Evolutionary conservation across 1,140 invertebrate genomes (phyloP), one percentile per base, ranked within the genome.

Genomic region (Spodoptera frugiperda): DNA sequence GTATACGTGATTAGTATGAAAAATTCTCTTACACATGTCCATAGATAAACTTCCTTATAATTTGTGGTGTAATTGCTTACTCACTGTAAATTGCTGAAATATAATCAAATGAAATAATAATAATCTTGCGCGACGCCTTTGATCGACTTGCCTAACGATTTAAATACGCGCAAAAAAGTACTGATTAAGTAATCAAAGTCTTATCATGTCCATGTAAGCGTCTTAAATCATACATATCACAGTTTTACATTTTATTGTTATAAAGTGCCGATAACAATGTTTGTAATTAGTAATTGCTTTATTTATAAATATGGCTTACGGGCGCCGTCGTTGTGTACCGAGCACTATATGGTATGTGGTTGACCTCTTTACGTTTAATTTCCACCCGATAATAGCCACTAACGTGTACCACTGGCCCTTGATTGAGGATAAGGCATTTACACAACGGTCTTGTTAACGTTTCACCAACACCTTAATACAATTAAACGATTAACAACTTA

Each of bases 401-500:
- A 48, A 48, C 44, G 33, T 39, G 9, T 44, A 65, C 11, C 17
- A 49, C 48, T 30, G 51, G 65, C 21, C 65, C 65, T 53, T 68
- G 65, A 68, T 53, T 14, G 48, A 30, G 65, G 46, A 19, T 33
- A 53, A 53, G 14, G 19, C 48, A 51, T 53, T 68, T 49, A 53
- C 65, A 53, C 49, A 51, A 53, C 39, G 4, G 5, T 15, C 25
- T 68, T 30, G 65, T 51, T 68, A 53, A 68, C 21, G 14, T 68
- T 63, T 63, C 44, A 44, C 59, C 59, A 33, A 68, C 65, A 68
- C 48, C 19, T 67, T 48, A 25, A 49, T 67, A 67, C 63, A 67
- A 68, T 68, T 68, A 68, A 53, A 53, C 65, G 48, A 53, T 68
- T 68, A 68, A 51, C 48, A 30, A 68, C 14, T 19, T 61, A 51